Conservation (phyloP, 2,888 invertebrate genomes). For the Hipparchia semele region DNA sequence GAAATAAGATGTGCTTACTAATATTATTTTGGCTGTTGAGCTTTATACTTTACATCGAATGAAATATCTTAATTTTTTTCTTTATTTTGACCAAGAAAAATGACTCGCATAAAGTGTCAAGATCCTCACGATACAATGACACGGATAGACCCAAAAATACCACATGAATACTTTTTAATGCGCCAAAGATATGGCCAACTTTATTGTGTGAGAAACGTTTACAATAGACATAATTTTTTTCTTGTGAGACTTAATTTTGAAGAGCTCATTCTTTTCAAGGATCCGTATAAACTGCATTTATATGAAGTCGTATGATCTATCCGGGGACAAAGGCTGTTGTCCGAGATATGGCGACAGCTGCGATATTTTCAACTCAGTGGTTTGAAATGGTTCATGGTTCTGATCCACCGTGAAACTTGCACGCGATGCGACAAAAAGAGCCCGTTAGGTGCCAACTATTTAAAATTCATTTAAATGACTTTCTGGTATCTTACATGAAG, state of each 20-base stretch:
- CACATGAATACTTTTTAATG: conserved; percentile 83
- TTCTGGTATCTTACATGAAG: conserved; percentile 59
- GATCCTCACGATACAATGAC: conserved; percentile 68
- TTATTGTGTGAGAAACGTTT: conserved; percentile 62
- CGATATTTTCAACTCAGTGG: conserved; percentile 62
- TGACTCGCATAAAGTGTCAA: conserved; percentile 76
- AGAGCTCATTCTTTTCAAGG: conserved; percentile 71
- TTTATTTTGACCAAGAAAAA: conserved; percentile 47
- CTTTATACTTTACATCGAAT: neutral
- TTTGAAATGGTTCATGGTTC: conserved; percentile 52
- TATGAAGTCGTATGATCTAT: conserved; percentile 76
- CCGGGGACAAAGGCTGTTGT: conserved; percentile 72
- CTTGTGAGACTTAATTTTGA: conserved; percentile 71
- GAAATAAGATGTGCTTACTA: too few relatives aligned
- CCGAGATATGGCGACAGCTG: conserved; percentile 78
- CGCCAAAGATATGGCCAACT: conserved; percentile 80
- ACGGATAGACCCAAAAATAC: conserved; percentile 70
- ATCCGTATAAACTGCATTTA: conserved; percentile 81
- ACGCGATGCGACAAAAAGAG: conserved; percentile 64
- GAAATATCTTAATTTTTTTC: neutral
- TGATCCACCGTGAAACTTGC: conserved; percentile 74
- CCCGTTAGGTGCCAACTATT: conserved; percentile 69
- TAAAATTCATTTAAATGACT: conserved; percentile 68
- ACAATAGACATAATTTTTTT: conserved; percentile 69
- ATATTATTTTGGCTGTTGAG: neutral